Conservation (phyloP, 2,888 invertebrate species). For the Drosophila borborema region DNA sequence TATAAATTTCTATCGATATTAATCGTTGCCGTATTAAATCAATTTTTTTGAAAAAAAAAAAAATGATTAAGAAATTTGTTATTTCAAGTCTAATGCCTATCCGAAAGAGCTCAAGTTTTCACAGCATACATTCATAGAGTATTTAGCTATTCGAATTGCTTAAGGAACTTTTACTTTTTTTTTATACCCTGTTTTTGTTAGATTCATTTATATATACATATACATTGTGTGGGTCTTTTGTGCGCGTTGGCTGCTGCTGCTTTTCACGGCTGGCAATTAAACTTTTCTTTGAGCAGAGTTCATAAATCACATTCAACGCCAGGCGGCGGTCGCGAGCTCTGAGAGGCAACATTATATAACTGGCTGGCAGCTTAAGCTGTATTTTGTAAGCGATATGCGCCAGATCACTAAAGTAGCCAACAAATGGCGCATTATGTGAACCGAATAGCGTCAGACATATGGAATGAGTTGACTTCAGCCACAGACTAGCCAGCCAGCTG, state of each 20-base stretch:
- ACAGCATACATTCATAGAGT: not conserved
- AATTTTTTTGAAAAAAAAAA: too few relatives aligned
- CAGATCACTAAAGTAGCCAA: slow-evolving; percentile 63
- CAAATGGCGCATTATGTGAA: slow-evolving; percentile 42
- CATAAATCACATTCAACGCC: slow-evolving; percentile 79
- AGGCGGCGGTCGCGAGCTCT: slow-evolving; percentile 48
- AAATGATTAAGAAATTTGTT: too few relatives aligned
- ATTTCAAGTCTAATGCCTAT: not conserved
- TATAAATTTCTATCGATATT: not conserved
- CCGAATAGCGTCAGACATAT: slow-evolving; percentile 33
- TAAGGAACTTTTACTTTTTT: slow-evolving; percentile 29
- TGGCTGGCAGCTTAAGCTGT: slow-evolving; percentile 54
- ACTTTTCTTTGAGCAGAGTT: slow-evolving; percentile 78
- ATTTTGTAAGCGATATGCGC: slow-evolving; percentile 43
- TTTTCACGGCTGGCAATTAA: slow-evolving; percentile 81
- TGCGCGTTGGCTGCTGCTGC: slow-evolving; percentile 57
- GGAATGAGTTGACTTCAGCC: not conserved
- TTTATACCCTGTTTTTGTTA: slow-evolving; percentile 8
- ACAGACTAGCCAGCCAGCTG: slow-evolving; percentile 20
- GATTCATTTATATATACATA: slow-evolving; percentile 25
- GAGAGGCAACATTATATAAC: slow-evolving; percentile 26
- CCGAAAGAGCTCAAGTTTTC: not conserved
- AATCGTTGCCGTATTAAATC: not conserved
- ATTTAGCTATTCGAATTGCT: slow-evolving; percentile 1
- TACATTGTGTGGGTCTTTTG: slow-evolving; percentile 44